These are phyloP conservation scores for Hirtodrosophila trivittata DNA, from an alignment of 2,888 invertebrate genomes.

Conservation along the genomic window DNA sequence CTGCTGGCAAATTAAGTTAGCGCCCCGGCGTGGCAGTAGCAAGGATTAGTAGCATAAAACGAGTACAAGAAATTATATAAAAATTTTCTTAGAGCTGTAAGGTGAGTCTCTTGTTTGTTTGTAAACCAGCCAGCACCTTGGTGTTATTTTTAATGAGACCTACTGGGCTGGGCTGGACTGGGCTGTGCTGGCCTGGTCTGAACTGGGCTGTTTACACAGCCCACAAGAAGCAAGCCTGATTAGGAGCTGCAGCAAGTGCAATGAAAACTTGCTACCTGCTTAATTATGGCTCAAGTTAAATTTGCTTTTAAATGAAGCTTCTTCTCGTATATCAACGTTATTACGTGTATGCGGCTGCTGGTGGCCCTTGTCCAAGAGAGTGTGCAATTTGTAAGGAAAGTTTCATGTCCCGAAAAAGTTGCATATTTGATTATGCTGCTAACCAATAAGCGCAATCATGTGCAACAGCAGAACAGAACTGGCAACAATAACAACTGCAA, in stretches of 20 bases:
- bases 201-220: slow-evolving; percentile 9
- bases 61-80: slow-evolving; percentile 55
- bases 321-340: slow-evolving; percentile 3
- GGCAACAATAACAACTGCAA: slow-evolving; percentile 58
- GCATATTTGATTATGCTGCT: slow-evolving; percentile 71
- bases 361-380: no score
- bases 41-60: slow-evolving; percentile 40
- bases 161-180: background rate
- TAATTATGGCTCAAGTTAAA: slow-evolving; percentile 69
- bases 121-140: slow-evolving; percentile 25
- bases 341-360: slow-evolving; percentile 29
- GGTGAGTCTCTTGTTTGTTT: slow-evolving; percentile 60
- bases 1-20: slow-evolving; percentile 66
- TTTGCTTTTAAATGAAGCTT: slow-evolving; percentile 33
- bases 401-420: slow-evolving; percentile 67
- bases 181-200: background rate
- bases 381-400: slow-evolving; percentile 64
- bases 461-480: slow-evolving; percentile 25
- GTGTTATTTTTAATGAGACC: slow-evolving; percentile 68
- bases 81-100: slow-evolving; percentile 54
- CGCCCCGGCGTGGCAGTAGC: slow-evolving; percentile 44
- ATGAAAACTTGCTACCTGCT: slow-evolving; percentile 48
- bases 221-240: slow-evolving; percentile 51
- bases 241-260: slow-evolving; percentile 39
- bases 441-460: slow-evolving; percentile 71